These are phyloP conservation scores for Phaenicophaeus curvirostris DNA, from an alignment of 2,797 vertebrate genomes.

Conservation along the genomic window DNA sequence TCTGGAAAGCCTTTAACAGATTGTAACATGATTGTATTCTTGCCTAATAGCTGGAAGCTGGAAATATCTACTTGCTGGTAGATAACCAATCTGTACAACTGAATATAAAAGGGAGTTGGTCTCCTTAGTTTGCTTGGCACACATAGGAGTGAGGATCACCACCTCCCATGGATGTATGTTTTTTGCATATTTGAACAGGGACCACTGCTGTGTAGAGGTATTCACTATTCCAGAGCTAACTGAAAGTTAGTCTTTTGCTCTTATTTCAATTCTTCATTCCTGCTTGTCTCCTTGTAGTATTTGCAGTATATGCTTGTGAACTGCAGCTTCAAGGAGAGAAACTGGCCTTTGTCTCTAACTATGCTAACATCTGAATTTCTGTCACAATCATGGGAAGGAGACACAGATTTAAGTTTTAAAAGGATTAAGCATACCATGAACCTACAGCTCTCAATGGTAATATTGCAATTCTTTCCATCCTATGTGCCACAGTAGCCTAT, in stretches of 20 bases:
- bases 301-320: not conserved
- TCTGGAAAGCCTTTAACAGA: not conserved
- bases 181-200: not conserved
- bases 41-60: not conserved
- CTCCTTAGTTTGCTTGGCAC: not conserved
- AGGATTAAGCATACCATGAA: not conserved
- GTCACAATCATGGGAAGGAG: not conserved
- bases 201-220: not conserved
- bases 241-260: not conserved
- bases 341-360: not conserved
- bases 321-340: not conserved
- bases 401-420: not conserved
- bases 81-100: not conserved
- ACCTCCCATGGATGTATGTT: not conserved
- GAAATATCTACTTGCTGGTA: not conserved
- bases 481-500: not conserved
- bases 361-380: not conserved
- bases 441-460: not conserved
- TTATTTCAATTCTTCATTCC: not conserved
- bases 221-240: not conserved
- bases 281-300: not conserved
- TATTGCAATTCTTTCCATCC: not conserved
- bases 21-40: not conserved
- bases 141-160: not conserved
- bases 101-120: not conserved